phyloP scores from a whole-genome alignment of 2,888 invertebrate genomes.

The Pilophorus perplexus region DNA sequence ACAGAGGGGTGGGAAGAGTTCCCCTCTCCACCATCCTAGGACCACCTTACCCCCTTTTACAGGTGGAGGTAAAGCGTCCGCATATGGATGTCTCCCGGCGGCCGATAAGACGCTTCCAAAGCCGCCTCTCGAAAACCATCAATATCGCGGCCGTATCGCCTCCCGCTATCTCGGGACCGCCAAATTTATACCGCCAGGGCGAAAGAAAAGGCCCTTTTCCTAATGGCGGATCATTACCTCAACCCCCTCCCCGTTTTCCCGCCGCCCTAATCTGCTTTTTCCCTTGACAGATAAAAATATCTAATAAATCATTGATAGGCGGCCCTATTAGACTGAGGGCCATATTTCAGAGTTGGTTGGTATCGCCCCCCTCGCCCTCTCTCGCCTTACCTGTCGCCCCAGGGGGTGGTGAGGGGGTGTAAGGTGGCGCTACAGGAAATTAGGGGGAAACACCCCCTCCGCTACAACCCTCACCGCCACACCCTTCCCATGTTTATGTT shows the following conservation, averaged over 20 bases:
- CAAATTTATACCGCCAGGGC: conserved; percentile 43
- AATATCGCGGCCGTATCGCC: conserved; percentile 39
- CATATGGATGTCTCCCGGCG: conserved; percentile 39
- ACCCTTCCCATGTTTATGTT: conserved; percentile 10
- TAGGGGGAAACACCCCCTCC: conserved; percentile 17
- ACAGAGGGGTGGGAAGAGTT: not conserved
- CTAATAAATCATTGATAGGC: conserved; percentile 46
- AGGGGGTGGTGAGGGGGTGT: not conserved
- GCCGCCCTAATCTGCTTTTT: conserved; percentile 41
- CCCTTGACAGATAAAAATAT: conserved; percentile 46
- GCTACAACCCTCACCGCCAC: not conserved
- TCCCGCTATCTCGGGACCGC: conserved; percentile 37
- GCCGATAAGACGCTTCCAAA: conserved; percentile 27
- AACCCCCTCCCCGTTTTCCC: conserved; percentile 33
- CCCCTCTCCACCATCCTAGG: not conserved
- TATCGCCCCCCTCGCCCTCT: conserved; percentile 26
- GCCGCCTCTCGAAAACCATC: conserved; percentile 41
- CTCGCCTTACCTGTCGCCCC: not conserved
- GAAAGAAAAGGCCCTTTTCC: conserved; percentile 39
- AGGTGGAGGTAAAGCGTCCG: conserved; percentile 33
- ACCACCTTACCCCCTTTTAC: conserved; percentile 10
- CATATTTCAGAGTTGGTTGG: conserved; percentile 43
- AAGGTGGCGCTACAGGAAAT: conserved; percentile 33
- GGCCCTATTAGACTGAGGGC: conserved; percentile 44
- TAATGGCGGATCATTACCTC: conserved; percentile 39